Percentiles rank a stretch among this genome's conserved stretches.
These are phyloP conservation scores for Hydrolagus colliei DNA, from an alignment of 2,797 vertebrate species.

Conservation along the genomic window DNA sequence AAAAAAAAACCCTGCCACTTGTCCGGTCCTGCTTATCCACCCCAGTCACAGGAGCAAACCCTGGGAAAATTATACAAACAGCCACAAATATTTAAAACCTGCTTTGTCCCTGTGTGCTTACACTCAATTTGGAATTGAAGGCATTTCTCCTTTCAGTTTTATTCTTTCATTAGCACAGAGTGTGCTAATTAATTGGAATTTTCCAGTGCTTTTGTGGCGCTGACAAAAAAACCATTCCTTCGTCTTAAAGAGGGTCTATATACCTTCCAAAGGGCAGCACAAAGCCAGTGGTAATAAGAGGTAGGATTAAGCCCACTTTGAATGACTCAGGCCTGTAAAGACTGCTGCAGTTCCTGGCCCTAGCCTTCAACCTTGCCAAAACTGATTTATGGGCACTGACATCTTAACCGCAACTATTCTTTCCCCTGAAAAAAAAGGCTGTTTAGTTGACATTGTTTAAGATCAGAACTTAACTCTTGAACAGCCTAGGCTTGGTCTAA, in stretches of 20 bases:
- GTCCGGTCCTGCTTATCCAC: conserved; percentile 38
- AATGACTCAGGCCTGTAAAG: conserved; percentile 44
- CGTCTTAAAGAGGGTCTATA: conserved; percentile 46
- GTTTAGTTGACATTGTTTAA: conserved; percentile 38
- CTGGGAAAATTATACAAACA: conserved; percentile 59
- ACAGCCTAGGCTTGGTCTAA: conserved; percentile 31
- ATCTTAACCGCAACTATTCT: conserved; percentile 50
- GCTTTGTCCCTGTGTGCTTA: conserved; percentile 44
- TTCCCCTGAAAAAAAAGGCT: conserved; percentile 38
- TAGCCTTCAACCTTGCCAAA: conserved; percentile 46
- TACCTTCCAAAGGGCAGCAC: conserved; percentile 42
- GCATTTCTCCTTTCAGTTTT: conserved; percentile 49
- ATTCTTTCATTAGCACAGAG: conserved; percentile 51
- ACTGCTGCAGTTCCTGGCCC: conserved; percentile 42
- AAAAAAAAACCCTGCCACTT: conserved; percentile 45
- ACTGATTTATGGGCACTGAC: conserved; percentile 49
- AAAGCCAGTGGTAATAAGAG: conserved; percentile 44
- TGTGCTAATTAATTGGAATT: conserved; percentile 58
- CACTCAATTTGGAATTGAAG: conserved; percentile 44
- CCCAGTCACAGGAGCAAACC: conserved; percentile 44
- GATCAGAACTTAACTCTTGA: conserved; percentile 47
- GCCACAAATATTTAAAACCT: conserved; percentile 52
- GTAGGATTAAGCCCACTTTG: conserved; percentile 52
- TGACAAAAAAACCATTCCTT: conserved; percentile 45
- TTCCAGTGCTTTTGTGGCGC: conserved; percentile 49